Percentiles rank a stretch among this genome's conserved stretches.
Conservation (phyloP, 2,888 invertebrate genomes). For the Caradrina kadenii region DNA sequence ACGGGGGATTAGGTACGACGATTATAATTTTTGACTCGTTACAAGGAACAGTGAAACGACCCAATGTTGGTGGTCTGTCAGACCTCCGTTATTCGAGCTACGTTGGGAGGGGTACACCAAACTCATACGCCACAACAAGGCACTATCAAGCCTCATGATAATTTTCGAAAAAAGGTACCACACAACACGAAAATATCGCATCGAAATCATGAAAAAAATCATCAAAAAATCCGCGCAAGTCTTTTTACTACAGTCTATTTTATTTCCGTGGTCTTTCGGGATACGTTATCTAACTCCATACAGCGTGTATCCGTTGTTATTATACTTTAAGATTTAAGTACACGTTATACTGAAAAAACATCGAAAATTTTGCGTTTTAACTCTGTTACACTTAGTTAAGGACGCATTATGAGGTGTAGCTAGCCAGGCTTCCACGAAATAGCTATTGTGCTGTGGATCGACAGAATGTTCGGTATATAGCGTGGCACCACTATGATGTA, state of each 20-base stretch:
- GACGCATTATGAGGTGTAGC: slow-evolving; percentile 25
- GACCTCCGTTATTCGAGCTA: slow-evolving; percentile 61
- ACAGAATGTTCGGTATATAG: neutral
- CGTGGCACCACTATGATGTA: too few species aligned
- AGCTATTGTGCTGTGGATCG: neutral
- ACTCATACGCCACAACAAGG: slow-evolving; percentile 82
- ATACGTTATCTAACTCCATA: slow-evolving; percentile 77
- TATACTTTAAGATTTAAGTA: slow-evolving; percentile 65
- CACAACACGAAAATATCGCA: slow-evolving; percentile 86
- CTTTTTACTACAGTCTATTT: slow-evolving; percentile 88
- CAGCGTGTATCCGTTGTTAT: slow-evolving; percentile 63
- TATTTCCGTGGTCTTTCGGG: slow-evolving; percentile 87
- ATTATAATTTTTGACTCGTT: slow-evolving; percentile 51
- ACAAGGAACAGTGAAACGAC: slow-evolving; percentile 55
- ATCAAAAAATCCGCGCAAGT: slow-evolving; percentile 89
- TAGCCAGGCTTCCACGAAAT: neutral
- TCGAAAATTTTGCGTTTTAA: slow-evolving; percentile 44
- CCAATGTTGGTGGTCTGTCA: slow-evolving; percentile 39
- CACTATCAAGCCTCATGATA: slow-evolving; percentile 84
- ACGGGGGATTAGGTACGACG: slow-evolving; percentile 45
- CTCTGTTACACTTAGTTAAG: slow-evolving; percentile 41
- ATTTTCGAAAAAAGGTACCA: slow-evolving; percentile 78
- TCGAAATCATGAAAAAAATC: slow-evolving; percentile 85
- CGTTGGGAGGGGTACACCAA: slow-evolving; percentile 73
- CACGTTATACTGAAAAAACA: slow-evolving; percentile 57